Evolutionary conservation across 2,113 vertebrate species (phyloP).

Genomic region (Todiramphus chloris): DNA sequence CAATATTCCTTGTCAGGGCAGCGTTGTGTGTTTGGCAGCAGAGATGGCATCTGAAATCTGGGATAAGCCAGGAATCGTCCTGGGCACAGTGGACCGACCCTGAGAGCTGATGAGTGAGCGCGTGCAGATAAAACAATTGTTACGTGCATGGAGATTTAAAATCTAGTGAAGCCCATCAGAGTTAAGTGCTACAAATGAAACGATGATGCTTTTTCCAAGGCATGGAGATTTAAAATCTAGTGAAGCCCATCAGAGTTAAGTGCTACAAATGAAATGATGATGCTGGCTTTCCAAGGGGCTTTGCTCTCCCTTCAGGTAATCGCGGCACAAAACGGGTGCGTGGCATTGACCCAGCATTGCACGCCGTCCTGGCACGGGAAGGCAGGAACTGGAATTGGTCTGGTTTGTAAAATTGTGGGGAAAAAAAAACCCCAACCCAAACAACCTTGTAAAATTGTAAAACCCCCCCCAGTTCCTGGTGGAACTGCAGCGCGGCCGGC

Average conservation of each 20-base stretch:
- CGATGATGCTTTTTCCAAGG: not conserved
- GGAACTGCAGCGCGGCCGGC: not conserved
- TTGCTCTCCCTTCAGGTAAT: not conserved
- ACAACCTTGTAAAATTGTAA: too few relatives aligned
- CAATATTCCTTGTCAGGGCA: not conserved
- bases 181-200: not conserved
- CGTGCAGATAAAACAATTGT: not conserved
- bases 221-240: not conserved
- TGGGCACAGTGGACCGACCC: accelerated
- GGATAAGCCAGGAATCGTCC: not conserved
- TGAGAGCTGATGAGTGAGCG: not conserved
- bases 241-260: not conserved
- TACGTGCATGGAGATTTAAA: accelerated
- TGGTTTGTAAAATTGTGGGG: too few relatives aligned
- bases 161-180: not conserved
- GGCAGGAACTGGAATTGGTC: not conserved
- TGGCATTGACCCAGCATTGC: accelerated
- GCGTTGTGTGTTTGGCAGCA: not conserved
- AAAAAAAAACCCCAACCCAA: too few relatives aligned
- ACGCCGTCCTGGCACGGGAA: accelerated
- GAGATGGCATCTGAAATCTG: not conserved
- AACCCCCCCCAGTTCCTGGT: too few relatives aligned
- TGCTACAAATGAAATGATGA: not conserved
- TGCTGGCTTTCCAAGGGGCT: not conserved
- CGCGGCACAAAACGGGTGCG: accelerated